These are phyloP conservation scores for Cyaniris semiargus DNA, from an alignment of 2,888 invertebrate species.

Conservation along the genomic window DNA sequence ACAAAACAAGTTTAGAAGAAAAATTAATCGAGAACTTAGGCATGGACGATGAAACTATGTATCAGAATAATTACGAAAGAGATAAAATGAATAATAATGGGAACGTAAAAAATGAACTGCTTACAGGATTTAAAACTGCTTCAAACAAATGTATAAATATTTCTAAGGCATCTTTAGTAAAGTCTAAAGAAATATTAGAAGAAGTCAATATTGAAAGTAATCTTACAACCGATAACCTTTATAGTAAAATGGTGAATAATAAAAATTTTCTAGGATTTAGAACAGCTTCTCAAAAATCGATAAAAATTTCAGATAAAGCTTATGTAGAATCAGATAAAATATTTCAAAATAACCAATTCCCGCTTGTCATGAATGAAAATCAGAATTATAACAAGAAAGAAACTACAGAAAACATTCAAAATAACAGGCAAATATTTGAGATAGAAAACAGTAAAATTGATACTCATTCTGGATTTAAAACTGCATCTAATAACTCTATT, in stretches of 20 bases:
- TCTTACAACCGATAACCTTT: not conserved
- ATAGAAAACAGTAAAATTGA: not conserved
- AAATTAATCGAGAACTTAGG: not conserved
- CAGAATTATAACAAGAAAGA: not conserved
- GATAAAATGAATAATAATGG: not conserved
- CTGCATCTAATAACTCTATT: slow-evolving; percentile 40
- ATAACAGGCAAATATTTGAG: not conserved
- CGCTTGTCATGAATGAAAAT: not conserved
- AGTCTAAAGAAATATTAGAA: slow-evolving; percentile 46
- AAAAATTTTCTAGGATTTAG: not conserved
- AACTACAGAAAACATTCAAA: not conserved
- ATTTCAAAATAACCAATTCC: not conserved
- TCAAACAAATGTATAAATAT: slow-evolving; percentile 54
- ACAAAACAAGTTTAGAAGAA: not conserved
- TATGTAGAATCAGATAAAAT: not conserved
- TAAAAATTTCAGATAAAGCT: not conserved
- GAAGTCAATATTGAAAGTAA: slow-evolving; percentile 26
- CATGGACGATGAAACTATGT: not conserved
- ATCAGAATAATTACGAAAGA: not conserved
- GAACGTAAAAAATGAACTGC: not conserved
- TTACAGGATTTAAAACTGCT: slow-evolving; percentile 53
- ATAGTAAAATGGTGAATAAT: not conserved
- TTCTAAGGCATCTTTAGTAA: slow-evolving; percentile 45
- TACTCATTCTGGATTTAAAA: slow-evolving; percentile 48
- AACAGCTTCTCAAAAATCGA: not conserved